A percentile compares a stretch with the other conserved stretches of the same genome.
Conservation (phyloP, 2,797 vertebrate genomes). For the Scyliorhinus canicula region DNA sequence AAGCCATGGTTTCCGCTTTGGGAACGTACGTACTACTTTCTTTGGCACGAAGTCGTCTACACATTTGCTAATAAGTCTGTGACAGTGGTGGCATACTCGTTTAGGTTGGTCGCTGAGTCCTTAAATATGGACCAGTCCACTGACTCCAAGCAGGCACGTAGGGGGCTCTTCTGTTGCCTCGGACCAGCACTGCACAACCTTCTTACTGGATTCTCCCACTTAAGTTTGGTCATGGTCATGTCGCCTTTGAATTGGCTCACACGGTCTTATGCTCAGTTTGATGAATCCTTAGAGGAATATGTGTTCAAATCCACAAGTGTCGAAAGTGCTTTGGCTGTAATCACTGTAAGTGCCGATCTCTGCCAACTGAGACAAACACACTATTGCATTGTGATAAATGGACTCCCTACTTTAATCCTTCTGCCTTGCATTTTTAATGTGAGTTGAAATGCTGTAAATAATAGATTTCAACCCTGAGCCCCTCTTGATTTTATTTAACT, state of each 20-base stretch:
- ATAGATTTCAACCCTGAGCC: neutral
- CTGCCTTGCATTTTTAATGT: neutral
- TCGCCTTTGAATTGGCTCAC: neutral
- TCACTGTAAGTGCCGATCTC: neutral
- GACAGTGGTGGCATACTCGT: too few relatives aligned
- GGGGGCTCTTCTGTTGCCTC: too few relatives aligned
- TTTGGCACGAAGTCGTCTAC: too few relatives aligned
- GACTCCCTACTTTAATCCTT: neutral
- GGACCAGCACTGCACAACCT: too few relatives aligned
- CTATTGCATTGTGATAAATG: neutral
- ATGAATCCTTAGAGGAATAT: neutral
- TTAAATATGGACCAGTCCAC: too few relatives aligned
- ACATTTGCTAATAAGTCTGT: too few relatives aligned
- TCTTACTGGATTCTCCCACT: too few relatives aligned
- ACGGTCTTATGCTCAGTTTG: neutral
- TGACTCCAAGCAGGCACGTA: too few relatives aligned
- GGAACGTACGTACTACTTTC: too few relatives aligned
- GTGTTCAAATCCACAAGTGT: neutral
- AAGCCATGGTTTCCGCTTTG: too few relatives aligned
- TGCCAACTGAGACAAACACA: neutral
- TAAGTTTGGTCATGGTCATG: too few relatives aligned
- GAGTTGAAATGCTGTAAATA: neutral
- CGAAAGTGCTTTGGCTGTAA: neutral
- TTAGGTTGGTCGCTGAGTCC: too few relatives aligned
- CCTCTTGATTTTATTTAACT: neutral